Percentiles rank a stretch among this genome's conserved stretches.
phyloP scores from a whole-genome alignment of 2,888 invertebrate species.

The Diabrotica balteata region DNA sequence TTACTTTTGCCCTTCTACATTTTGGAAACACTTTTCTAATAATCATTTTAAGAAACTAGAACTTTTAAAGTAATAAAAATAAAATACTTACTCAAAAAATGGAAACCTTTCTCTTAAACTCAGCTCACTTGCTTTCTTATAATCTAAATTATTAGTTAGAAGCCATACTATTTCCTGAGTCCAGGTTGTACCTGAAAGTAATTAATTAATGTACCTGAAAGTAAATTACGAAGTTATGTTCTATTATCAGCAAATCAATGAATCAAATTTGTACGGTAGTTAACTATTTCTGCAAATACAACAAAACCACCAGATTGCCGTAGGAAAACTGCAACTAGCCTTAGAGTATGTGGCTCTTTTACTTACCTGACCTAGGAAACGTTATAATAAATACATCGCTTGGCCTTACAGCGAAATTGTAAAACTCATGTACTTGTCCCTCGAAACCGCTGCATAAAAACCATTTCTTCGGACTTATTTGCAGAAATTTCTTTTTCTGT shows the following conservation, averaged over 20 bases:
- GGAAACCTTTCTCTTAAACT: conserved; percentile 72
- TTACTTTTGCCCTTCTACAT: too few relatives aligned
- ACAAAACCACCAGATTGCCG: too few relatives aligned
- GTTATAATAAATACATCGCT: conserved; percentile 78
- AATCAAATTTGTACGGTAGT: too few relatives aligned
- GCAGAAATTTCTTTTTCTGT: conserved; percentile 76
- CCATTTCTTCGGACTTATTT: conserved; percentile 77
- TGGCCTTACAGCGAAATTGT: conserved; percentile 72
- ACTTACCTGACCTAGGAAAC: conserved; percentile 79
- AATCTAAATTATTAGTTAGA: conserved; percentile 77
- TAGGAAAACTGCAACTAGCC: too few relatives aligned
- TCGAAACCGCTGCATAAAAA: conserved; percentile 75
- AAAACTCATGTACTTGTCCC: conserved; percentile 69
- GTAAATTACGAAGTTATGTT: too few relatives aligned
- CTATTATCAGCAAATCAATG: too few relatives aligned
- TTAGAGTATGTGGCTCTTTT: too few relatives aligned
- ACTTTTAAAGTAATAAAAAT: too few relatives aligned
- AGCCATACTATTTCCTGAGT: conserved; percentile 85
- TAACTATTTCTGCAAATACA: too few relatives aligned
- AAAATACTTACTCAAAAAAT: conserved; percentile 75
- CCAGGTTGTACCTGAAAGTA: conserved; percentile 71
- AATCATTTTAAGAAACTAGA: too few relatives aligned
- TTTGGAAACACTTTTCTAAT: too few relatives aligned
- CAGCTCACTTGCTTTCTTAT: conserved; percentile 66
- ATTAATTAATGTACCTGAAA: too few relatives aligned